Evolutionary conservation across 1,140 invertebrate genomes (phyloP), one percentile per base, ranked within the genome.

Genomic region (Oryzaephilus surinamensis): DNA sequence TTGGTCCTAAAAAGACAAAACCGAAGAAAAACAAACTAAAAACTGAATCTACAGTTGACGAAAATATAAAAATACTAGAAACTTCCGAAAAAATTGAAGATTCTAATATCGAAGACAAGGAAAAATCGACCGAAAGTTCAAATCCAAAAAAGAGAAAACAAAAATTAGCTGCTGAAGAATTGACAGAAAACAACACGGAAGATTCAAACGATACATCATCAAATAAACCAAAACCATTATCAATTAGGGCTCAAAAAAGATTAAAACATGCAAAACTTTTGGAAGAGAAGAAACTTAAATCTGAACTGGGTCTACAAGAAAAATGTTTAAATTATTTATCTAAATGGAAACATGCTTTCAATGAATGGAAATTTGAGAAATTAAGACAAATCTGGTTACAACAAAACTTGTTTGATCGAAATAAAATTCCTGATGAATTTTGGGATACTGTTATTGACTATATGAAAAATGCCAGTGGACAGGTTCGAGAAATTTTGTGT

Each of bases 321-420:
- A 52, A 69, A 38, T 64, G 62, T 26, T 58, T 72, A 17, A 72
- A 65, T 45, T 77, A 77, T 51, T 50, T 77, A 4, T 66, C 66
- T 4, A 73, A 78, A 56, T 85, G 82, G 82, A 78, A 81, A 60
- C 65, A 80, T 52, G 64, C 73, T 32, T 66, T 63, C 37, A 62
- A 62, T 33, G 71, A 80, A 49, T 85, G 82, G 82, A 84, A 81
- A 55, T 85, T 84, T 57, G 78, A 78, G 54, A 85, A 84, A 58
- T 50, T 77, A 1, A 75, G 72, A 38, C 82, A 84, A 61, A 70
- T 77, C n/a, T 83, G 79, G 70, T 60, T 85, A 13, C 72, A 75
- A 24, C 75, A 80, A 46, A 71, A 80, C 51, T 70, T 81, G 45
- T 72, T 82, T 30, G 70, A 77, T 46, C 50, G 67, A 26, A 50